phyloP scores from a whole-genome alignment of 2,797 vertebrate species.

The Pelodytes ibericus region DNA sequence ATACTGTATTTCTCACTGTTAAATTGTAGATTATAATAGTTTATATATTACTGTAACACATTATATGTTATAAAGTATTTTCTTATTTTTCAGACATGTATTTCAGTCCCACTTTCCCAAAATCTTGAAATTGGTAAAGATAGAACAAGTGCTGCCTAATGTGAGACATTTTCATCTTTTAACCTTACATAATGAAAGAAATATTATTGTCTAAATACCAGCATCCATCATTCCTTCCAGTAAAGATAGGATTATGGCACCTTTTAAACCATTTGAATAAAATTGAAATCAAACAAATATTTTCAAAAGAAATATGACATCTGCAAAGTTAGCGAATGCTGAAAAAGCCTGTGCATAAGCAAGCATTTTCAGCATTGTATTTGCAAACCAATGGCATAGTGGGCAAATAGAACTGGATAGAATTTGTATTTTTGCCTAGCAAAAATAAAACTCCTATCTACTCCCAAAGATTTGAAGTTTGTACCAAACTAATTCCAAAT shows the following conservation, averaged over 20 bases:
- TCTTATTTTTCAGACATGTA: slow-evolving; percentile 58
- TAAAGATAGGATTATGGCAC: slow-evolving; percentile 20
- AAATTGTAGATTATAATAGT: slow-evolving; percentile 20
- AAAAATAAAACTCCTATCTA: neutral
- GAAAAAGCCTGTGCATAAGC: slow-evolving; percentile 18
- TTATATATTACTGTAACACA: slow-evolving; percentile 38
- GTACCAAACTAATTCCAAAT: slow-evolving; percentile 24
- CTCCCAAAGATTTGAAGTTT: neutral
- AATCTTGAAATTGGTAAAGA: slow-evolving; percentile 57
- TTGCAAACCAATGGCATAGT: neutral
- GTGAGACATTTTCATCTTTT: slow-evolving; percentile 57
- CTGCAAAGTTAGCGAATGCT: slow-evolving; percentile 26
- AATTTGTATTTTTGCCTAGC: slow-evolving; percentile 7
- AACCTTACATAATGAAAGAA: slow-evolving; percentile 47
- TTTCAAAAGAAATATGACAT: slow-evolving; percentile 33
- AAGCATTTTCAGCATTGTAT: neutral
- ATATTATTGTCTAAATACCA: slow-evolving; percentile 42
- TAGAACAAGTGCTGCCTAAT: slow-evolving; percentile 57
- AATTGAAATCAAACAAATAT: slow-evolving; percentile 14
- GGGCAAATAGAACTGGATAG: neutral
- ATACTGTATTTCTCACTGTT: slow-evolving; percentile 13
- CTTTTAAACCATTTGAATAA: slow-evolving; percentile 30
- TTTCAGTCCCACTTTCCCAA: slow-evolving; percentile 54
- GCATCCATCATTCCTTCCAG: slow-evolving; percentile 52
- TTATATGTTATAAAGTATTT: slow-evolving; percentile 55